A percentile compares a stretch with the other conserved stretches of the same genome.
Conservation (phyloP, 2,797 vertebrate genomes). For the Cynopterus sphinx region DNA sequence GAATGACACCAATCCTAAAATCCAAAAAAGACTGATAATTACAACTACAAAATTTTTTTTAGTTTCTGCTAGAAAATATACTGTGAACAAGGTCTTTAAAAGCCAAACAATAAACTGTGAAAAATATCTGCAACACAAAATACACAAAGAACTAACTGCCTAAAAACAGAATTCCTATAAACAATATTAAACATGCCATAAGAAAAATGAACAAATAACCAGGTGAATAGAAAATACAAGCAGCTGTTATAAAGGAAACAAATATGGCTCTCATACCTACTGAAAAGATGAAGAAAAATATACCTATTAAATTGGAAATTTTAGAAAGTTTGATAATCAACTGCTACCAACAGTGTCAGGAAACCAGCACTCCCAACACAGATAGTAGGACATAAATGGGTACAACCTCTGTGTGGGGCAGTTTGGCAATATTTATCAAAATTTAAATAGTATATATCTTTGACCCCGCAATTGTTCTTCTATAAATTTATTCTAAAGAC, state of each 20-base stretch:
- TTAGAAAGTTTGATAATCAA: background rate
- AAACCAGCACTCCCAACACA: background rate
- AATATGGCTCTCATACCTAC: background rate
- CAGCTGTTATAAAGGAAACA: constrained; percentile 38
- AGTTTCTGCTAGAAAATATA: constrained; percentile 19
- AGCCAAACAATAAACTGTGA: background rate
- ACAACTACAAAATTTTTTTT: background rate
- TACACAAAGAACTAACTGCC: background rate
- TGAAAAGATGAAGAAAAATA: constrained; percentile 53
- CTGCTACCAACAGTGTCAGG: background rate
- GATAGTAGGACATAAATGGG: background rate
- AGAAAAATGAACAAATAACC: constrained; percentile 28
- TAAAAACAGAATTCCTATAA: constrained; percentile 14
- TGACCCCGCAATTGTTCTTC: constrained; percentile 15
- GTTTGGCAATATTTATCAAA: background rate
- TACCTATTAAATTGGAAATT: constrained; percentile 6
- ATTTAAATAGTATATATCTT: background rate
- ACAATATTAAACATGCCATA: background rate
- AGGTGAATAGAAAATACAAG: constrained; percentile 15
- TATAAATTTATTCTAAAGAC: constrained; percentile 42
- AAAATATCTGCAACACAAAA: constrained; percentile 20
- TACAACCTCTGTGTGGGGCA: background rate
- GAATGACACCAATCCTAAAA: constrained; percentile 27
- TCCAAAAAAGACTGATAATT: background rate
- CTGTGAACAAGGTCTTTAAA: constrained; percentile 29